phyloP scores from a whole-genome alignment of 2,888 invertebrate genomes.

The Acleris emargana region DNA sequence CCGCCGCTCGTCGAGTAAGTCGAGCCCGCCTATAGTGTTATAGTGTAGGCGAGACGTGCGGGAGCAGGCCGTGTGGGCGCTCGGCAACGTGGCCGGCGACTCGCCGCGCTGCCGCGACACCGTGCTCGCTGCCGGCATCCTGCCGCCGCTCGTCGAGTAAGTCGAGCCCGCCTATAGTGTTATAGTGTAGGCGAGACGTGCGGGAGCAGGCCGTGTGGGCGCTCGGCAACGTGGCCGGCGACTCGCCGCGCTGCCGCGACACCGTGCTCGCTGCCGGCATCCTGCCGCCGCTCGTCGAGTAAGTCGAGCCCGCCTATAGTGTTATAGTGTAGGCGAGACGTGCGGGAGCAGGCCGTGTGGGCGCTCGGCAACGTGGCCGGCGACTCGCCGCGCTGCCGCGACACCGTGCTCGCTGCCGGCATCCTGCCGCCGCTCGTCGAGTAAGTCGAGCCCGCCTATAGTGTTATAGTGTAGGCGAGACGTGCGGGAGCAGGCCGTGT shows the following conservation, averaged over 20 bases:
- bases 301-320: constrained; percentile 90
- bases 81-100: constrained; percentile 98
- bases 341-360: constrained; percentile 93
- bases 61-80: constrained; percentile 88
- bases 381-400: constrained; percentile 96
- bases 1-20: constrained; percentile 94
- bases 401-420: constrained; percentile 93
- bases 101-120: constrained; percentile 96
- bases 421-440: constrained; percentile 93
- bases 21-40: constrained; percentile 87
- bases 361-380: constrained; percentile 98
- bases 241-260: constrained; percentile 96
- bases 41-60: no score
- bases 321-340: no score
- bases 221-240: constrained; percentile 97
- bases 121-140: constrained; percentile 92
- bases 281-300: constrained; percentile 94
- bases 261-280: constrained; percentile 94
- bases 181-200: no score
- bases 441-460: constrained; percentile 81
- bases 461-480: no score
- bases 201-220: constrained; percentile 87
- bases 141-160: constrained; percentile 94
- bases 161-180: constrained; percentile 89
- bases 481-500: constrained; percentile 89